These are phyloP conservation scores for Hippoglossus hippoglossus DNA, from an alignment of 2,797 vertebrate genomes.

Conservation along the genomic window DNA sequence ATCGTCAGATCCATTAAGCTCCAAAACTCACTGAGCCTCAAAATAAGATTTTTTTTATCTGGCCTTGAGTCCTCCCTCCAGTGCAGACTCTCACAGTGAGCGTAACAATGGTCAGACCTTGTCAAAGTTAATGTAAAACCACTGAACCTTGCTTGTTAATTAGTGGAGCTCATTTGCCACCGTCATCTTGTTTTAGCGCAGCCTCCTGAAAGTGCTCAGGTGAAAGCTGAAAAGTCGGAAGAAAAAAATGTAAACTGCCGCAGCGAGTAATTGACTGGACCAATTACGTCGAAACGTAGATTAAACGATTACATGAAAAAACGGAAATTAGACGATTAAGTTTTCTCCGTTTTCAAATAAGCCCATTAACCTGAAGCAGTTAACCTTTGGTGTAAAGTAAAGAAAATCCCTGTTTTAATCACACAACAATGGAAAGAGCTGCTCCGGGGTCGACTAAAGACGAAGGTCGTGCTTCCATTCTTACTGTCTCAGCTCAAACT, in stretches of 20 bases:
- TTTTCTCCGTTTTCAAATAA: constrained; percentile 28
- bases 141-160: constrained; percentile 24
- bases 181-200: constrained; percentile 1
- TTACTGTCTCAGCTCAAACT: not conserved
- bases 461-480: not conserved
- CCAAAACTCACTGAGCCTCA: not conserved
- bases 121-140: constrained; percentile 23
- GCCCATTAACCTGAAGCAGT: constrained; percentile 35
- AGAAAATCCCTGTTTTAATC: constrained; percentile 8
- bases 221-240: constrained; percentile 10
- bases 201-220: not conserved
- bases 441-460: not conserved
- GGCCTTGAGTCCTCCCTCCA: no score
- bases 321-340: constrained; percentile 1
- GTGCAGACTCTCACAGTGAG: not conserved
- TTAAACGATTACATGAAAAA: constrained; percentile 30
- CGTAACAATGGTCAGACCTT: constrained; percentile 15
- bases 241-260: not conserved
- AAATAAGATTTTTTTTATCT: not conserved
- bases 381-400: constrained; percentile 26
- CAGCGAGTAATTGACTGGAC: constrained; percentile 8
- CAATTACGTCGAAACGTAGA: constrained; percentile 7
- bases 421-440: constrained; percentile 10
- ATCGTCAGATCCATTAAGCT: not conserved
- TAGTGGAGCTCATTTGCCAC: not conserved